Evolutionary conservation across 1,140 invertebrate species (phyloP), one percentile per base, ranked within the genome.

Genomic region (Zaprionus africanus): DNA sequence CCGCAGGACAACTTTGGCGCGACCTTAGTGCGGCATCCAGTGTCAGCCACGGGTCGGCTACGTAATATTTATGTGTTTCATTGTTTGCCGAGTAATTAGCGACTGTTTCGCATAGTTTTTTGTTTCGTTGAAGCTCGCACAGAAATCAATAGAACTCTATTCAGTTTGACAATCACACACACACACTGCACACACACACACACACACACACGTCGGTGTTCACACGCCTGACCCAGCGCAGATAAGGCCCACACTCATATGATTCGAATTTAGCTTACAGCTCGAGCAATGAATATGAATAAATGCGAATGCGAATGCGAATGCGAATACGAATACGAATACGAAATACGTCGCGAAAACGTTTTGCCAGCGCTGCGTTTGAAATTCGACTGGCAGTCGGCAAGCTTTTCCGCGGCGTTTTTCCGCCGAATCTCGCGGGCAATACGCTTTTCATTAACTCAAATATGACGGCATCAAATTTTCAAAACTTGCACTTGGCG

Each of bases 391-490:
- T 87, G 85, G 62, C 85, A 85, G 34, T 81, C 79, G 71, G 57
- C 57, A 87, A 87, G 84, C 84, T 87, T 87, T 90, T 90, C 66
- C 17, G 56, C 66, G 69, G 76, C 65, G 66, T 88, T 73, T 79
- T 79, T 71, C 54, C 51, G 69, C 65, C 78, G 70, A 69, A 78
- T 82, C 80, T 82, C 72, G 79, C 81, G 31, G 24, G 53, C 71
- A 51, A 58, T 76, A 72, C 71, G 65, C 62, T 78, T 85, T 85
- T 87, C 81, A 84, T 88, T 87, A 90, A 78, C 84, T 87, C 72
- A 72, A 64, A 71, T 77, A 78, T 80, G 80, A 82, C 87, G 75
- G 65, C 82, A 81, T 84, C 58, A 84, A 67, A 69, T 87, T 77
- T 87, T 77, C 57, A 67, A 77, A 76, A 73, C 75, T 73, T 76